A percentile compares a stretch with the other conserved stretches of the same genome.
phyloP scores from a whole-genome alignment of 2,888 invertebrate genomes.

The Ashinkailepas kermadecensis region DNA sequence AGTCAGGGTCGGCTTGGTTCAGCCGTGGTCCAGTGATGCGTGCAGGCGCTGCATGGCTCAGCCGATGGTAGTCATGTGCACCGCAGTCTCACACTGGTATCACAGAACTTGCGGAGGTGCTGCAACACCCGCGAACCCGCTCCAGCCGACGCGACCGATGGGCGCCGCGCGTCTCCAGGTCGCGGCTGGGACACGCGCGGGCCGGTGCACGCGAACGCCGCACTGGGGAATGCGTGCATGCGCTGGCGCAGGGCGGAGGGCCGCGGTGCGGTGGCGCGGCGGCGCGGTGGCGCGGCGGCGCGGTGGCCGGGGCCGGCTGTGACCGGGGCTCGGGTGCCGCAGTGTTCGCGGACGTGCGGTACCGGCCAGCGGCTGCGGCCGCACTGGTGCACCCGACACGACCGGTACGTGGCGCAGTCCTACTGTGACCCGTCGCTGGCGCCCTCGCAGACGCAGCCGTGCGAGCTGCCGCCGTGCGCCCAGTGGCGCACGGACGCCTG shows the following conservation, averaged over 20 bases:
- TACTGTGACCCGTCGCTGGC: slow-evolving; percentile 44
- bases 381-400: slow-evolving; percentile 51
- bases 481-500: slow-evolving; percentile 51
- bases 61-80: background rate
- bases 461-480: slow-evolving; percentile 47
- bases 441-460: slow-evolving; percentile 41
- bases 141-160: no score
- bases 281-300: no score
- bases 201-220: background rate
- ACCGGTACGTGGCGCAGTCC: slow-evolving; percentile 43
- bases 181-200: background rate
- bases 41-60: background rate
- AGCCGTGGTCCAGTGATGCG: no score
- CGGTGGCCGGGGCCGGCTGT: background rate
- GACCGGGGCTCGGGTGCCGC: background rate
- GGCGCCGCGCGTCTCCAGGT: background rate
- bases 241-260: background rate
- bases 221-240: background rate
- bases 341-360: slow-evolving; percentile 63
- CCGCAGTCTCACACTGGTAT: background rate
- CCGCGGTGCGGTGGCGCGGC: no score
- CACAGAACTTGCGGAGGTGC: no score
- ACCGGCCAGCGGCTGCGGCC: slow-evolving; percentile 48
- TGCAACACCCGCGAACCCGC: no score
- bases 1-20: no score